phyloP scores from a whole-genome alignment of 2,888 invertebrate species.

The Lamellibrachia columna region DNA sequence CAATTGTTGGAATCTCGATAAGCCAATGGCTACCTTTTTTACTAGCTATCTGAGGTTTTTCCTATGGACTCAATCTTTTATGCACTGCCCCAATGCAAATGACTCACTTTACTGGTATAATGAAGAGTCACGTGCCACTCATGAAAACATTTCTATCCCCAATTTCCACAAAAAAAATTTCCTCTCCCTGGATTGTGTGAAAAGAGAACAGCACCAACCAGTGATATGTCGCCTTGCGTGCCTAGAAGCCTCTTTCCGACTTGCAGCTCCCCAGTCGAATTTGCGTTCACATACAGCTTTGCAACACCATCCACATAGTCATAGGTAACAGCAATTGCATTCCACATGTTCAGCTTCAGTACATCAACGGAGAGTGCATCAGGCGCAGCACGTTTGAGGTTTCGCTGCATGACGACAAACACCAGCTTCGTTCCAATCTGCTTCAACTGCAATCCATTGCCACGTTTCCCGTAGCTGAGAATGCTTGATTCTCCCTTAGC shows the following conservation, averaged over 20 bases:
- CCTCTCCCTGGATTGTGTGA: background rate
- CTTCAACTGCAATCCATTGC: background rate
- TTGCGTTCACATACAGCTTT: constrained; percentile 22
- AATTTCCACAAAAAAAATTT: background rate
- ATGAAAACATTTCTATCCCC: background rate
- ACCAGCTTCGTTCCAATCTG: background rate
- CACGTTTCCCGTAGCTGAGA: constrained; percentile 20
- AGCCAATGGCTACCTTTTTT: too few relatives aligned
- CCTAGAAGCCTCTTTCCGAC: constrained; percentile 23
- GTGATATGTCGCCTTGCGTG: constrained; percentile 14
- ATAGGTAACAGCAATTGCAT: constrained; percentile 26
- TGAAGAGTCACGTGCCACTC: background rate
- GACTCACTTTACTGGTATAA: background rate
- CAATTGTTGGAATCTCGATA: too few relatives aligned
- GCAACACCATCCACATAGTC: constrained; percentile 18
- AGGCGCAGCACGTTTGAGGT: constrained; percentile 11
- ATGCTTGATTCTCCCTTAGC: background rate
- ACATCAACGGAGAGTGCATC: background rate
- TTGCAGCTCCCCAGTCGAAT: background rate
- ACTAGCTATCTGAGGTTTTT: too few relatives aligned
- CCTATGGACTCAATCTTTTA: too few relatives aligned
- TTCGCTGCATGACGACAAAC: background rate
- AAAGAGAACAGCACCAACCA: background rate
- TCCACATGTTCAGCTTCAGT: constrained; percentile 22
- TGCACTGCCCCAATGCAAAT: background rate